Evolutionary conservation across 2,113 vertebrate genomes (phyloP), one percentile per base, ranked within the genome.

Genomic region (Calyptomena viridis): DNA sequence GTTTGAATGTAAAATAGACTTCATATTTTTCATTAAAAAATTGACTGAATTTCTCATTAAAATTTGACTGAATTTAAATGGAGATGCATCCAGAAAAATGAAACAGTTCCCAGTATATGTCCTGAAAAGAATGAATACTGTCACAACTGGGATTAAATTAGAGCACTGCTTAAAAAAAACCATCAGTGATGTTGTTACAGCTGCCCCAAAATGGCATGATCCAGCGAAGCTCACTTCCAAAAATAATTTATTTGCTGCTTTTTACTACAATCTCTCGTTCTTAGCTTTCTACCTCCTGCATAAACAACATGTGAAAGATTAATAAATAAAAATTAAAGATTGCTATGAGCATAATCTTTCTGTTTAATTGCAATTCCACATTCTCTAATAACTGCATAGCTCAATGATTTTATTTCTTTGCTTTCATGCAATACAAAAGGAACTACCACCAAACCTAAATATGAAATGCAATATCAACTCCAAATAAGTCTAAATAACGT

Each of bases 131-230:
- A 93, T 76, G 13, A 62, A 71, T 81, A 58, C 33, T 93, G 60
- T 56, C 83, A 92, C 79, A 92, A 49, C 62, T 90, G 47, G 49
- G 68, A 83, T 69, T 95, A 94, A 93, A 91, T 90, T 64, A 88
- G 77, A 91, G 58, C 28, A 73, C 13, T 88, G 31, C 59, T 93
- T 93, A 75, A 88, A 80, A 78, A 95, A 89, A 87, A n/a, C n/a
- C 69, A 91, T 66, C 69, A 62, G 12, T 59, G 58, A 46, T 77
- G 69, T 44, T 93, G n/a, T 67, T 84, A 81, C 42, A 89, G 84
- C 59, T 87, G 58, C n/a, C 76, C 53, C 35, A 63, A 94, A 94
- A 90, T 49, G 42, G 19, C n/a, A 49, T 16, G 7, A 89, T 64
- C 55, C 31, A 90, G 8, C 40, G 80, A 85, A 86, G 5, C 9